Evolutionary conservation across 2,113 vertebrate genomes (phyloP).

Genomic region (Urocitellus parryii): DNA sequence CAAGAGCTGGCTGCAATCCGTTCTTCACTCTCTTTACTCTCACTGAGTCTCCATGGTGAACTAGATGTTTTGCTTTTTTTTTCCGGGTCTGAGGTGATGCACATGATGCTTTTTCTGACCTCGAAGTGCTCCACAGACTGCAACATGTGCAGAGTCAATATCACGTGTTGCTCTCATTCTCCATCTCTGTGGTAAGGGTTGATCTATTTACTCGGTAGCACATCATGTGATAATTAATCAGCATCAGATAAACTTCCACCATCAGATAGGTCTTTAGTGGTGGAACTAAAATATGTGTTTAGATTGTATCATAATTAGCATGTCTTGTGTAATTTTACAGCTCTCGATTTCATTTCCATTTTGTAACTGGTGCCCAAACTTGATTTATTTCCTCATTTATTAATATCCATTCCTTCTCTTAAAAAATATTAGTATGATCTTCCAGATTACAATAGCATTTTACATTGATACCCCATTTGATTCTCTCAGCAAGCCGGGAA

Average conservation of each 20-base stretch:
- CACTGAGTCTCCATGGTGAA: rapidly evolving
- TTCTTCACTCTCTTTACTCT: background rate
- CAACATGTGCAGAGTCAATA: background rate
- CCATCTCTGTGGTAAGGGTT: background rate
- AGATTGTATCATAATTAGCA: background rate
- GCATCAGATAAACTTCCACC: background rate
- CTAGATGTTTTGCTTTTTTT: background rate
- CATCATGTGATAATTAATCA: background rate
- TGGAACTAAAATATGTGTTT: background rate
- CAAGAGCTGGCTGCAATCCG: background rate
- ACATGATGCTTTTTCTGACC: background rate
- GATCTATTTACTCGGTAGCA: background rate
- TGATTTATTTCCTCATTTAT: background rate
- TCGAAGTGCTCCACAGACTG: background rate
- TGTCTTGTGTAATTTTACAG: background rate
- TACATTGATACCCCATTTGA: background rate
- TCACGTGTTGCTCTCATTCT: background rate
- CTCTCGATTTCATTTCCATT: background rate
- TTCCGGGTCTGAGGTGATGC: background rate
- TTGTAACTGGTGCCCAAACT: background rate
- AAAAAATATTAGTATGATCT: background rate
- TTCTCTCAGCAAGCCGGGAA: background rate
- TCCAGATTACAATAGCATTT: background rate
- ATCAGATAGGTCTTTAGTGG: background rate
- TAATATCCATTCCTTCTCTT: background rate